Evolutionary conservation across 1,140 invertebrate species (phyloP).

Genomic region (Trinorchestia longiramus): DNA sequence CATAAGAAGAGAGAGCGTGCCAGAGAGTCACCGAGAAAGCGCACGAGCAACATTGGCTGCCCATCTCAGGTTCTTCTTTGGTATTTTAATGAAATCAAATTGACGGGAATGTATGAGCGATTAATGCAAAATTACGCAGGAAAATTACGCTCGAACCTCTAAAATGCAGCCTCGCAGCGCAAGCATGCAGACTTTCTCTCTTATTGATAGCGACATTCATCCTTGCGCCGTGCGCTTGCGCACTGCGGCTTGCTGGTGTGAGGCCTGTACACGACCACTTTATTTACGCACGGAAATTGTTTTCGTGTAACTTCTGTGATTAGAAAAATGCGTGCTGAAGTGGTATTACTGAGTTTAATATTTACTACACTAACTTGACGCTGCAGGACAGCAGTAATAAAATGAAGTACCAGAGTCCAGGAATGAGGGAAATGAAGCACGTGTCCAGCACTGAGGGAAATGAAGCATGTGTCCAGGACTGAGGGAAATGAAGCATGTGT

Average conservation of each 20-base stretch:
- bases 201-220: background rate
- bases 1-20: too few relatives aligned
- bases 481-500: too few relatives aligned
- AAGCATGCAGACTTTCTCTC: background rate
- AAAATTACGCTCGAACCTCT: background rate
- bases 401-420: too few relatives aligned
- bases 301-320: background rate
- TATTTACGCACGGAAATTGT: background rate
- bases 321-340: background rate
- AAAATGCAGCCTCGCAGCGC: background rate
- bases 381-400: too few relatives aligned
- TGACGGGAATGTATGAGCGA: constrained; percentile 11
- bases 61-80: background rate
- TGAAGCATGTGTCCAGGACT: too few relatives aligned
- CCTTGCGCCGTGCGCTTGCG: background rate
- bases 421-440: too few relatives aligned
- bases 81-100: constrained; percentile 8
- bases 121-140: background rate
- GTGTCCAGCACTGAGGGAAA: too few relatives aligned
- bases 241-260: background rate
- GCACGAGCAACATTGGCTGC: background rate
- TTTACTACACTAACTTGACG: too few relatives aligned
- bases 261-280: background rate
- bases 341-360: too few relatives aligned
- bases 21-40: background rate